Evolutionary conservation across 2,888 invertebrate species (phyloP), one percentile per base, ranked within the genome.

Genomic region (Bombylius discolor): DNA sequence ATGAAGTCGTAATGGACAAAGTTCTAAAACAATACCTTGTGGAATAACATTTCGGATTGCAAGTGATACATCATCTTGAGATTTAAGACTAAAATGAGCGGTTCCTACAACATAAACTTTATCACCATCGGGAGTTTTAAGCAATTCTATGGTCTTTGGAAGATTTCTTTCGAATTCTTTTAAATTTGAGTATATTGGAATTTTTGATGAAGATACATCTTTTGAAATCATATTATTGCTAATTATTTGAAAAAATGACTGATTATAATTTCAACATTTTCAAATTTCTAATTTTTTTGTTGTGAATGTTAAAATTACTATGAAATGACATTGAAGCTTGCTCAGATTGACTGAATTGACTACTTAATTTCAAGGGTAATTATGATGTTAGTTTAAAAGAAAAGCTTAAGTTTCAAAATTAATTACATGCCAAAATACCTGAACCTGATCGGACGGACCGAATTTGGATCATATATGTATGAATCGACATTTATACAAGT

Each of bases 81-180:
- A 94, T 73, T 92, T 85, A 64, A 81, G 72, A 68, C 94, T 95
- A 71, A 95, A 97, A 76, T 97, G 96, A 44, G 95, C 94, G 11
- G 96, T 96, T 51, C 96, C 96, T 23, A 97, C 83, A 56, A 97
- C 70, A 74, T 92, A 96, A 14, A 94, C 84, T 73, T 87, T 89
- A 13, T 85, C 82, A 47, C 90, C 91, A 64, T 84, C 80, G 4
- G 80, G 77, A 13, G 83, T 82, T 61, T 79, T 81, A 42, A 93
- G 73, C 14, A 87, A 74, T 5, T 86, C 85, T 23, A 91, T 90
- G 4, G 93, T 93, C 5, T 60, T 42, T 23, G 66, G 65, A 3
- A 65, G 52, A 49, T 65, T 64, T 45, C 45, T 34, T 32, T 65
- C 63, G 49, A 66, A 66, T 23, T 65, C 64, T 11, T 59, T 55